phyloP scores from a whole-genome alignment of 2,113 vertebrate genomes.

The Pseudolaguvia tuberculata region DNA sequence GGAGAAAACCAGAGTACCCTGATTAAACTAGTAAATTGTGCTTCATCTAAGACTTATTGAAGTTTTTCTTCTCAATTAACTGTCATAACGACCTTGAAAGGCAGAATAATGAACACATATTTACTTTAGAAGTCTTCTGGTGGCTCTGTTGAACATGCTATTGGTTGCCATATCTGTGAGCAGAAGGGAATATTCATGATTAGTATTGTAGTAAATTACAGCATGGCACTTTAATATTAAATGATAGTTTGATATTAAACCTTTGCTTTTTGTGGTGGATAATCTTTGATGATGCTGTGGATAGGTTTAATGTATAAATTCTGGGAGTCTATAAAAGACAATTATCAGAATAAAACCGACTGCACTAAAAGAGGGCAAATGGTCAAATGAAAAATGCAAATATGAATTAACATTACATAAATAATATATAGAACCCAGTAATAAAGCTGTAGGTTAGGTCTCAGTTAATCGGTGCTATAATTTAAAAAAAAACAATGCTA shows the following conservation, averaged over 20 bases:
- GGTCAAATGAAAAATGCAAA: background rate
- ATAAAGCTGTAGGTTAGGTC: background rate
- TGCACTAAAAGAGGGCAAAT: background rate
- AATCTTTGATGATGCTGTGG: slow-evolving; percentile 58
- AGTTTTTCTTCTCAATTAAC: background rate
- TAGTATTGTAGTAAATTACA: background rate
- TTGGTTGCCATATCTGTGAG: slow-evolving; percentile 56
- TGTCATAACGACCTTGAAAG: background rate
- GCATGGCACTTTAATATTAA: background rate
- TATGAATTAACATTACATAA: background rate
- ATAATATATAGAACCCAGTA: background rate
- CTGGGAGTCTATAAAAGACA: slow-evolving; percentile 43
- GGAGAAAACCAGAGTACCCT: too few species aligned
- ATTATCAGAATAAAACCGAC: slow-evolving; percentile 36
- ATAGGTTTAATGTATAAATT: slow-evolving; percentile 37
- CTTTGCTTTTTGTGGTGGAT: slow-evolving; percentile 54
- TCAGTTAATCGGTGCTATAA: background rate
- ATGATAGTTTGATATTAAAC: slow-evolving; percentile 36
- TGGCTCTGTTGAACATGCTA: slow-evolving; percentile 45
- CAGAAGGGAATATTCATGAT: slow-evolving; percentile 45
- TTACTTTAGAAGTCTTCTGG: slow-evolving; percentile 48
- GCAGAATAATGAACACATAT: slow-evolving; percentile 4
- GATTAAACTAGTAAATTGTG: too few species aligned
- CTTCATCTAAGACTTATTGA: too few species aligned
- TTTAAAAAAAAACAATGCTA: background rate